These are phyloP conservation scores for Dasysyrphus tricinctus DNA, from an alignment of 2,888 invertebrate genomes.

Conservation along the genomic window DNA sequence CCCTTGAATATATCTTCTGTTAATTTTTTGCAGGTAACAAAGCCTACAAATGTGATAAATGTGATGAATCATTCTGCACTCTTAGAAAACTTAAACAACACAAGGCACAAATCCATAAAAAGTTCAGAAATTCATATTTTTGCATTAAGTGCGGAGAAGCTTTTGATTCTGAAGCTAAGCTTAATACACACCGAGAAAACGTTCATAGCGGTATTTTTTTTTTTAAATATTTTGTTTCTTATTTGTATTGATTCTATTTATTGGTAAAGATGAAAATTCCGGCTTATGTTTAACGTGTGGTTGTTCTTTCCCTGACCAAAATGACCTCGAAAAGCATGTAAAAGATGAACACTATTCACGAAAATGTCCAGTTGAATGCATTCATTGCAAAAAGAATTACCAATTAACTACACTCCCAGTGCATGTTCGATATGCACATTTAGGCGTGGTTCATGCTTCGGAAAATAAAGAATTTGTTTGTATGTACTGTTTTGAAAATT, in stretches of 20 bases:
- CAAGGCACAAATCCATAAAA: neutral
- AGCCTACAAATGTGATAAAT: slow-evolving; percentile 22
- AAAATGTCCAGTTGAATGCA: neutral
- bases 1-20: too few relatives aligned
- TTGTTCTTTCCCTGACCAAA: neutral
- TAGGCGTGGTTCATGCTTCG: neutral
- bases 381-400: neutral
- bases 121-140: neutral
- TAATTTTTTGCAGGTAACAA: neutral
- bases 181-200: slow-evolving; percentile 12
- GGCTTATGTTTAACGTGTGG: slow-evolving; percentile 18
- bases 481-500: neutral
- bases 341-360: neutral
- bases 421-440: slow-evolving; percentile 1
- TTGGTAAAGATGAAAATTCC: neutral
- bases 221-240: neutral
- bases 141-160: slow-evolving; percentile 57
- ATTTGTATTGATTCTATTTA: neutral
- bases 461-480: neutral
- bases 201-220: slow-evolving; percentile 42
- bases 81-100: neutral
- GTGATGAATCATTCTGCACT: slow-evolving; percentile 8
- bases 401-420: neutral
- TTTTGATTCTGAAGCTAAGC: slow-evolving; percentile 15
- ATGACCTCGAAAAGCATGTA: neutral